phyloP scores from a whole-genome alignment of 1,140 invertebrate species.

The Pomacea maculata region DNA sequence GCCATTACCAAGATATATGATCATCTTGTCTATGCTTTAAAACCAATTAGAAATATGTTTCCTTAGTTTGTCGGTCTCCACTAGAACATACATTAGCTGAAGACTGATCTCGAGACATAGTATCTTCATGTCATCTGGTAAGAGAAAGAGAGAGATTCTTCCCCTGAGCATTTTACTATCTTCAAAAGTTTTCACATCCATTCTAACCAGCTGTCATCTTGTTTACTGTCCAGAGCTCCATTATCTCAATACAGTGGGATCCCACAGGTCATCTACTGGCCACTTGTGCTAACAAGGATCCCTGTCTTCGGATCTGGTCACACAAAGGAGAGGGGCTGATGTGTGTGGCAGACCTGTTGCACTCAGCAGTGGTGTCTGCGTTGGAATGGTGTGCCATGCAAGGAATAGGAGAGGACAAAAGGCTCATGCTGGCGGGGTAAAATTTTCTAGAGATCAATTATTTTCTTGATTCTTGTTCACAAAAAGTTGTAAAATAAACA shows the following conservation, averaged over 20 bases:
- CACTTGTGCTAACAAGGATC: conserved; percentile 64
- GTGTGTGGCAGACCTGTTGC: conserved; percentile 36
- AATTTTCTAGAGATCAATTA: not conserved
- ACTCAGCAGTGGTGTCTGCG: conserved; percentile 35
- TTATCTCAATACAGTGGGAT: conserved; percentile 68
- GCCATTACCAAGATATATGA: not conserved
- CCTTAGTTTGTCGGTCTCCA: too few relatives aligned
- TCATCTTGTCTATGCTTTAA: not conserved
- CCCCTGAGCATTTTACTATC: too few relatives aligned
- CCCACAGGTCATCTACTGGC: conserved; percentile 69
- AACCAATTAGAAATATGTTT: too few relatives aligned
- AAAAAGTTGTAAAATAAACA: too few relatives aligned
- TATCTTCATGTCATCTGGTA: too few relatives aligned
- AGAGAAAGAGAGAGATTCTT: too few relatives aligned
- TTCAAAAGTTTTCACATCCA: too few relatives aligned
- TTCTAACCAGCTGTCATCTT: not conserved
- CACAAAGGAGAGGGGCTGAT: conserved; percentile 48
- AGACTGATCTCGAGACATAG: too few relatives aligned
- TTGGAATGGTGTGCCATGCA: conserved; percentile 53
- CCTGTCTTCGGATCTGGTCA: conserved; percentile 68
- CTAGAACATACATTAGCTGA: too few relatives aligned
- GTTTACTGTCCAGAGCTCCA: conserved; percentile 55
- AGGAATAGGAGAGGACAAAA: conserved; percentile 52
- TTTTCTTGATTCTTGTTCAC: too few relatives aligned
- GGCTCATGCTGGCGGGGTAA: conserved; percentile 58